Evolutionary conservation across 2,113 vertebrate genomes (phyloP).

Genomic region (Ascaphus truei): DNA sequence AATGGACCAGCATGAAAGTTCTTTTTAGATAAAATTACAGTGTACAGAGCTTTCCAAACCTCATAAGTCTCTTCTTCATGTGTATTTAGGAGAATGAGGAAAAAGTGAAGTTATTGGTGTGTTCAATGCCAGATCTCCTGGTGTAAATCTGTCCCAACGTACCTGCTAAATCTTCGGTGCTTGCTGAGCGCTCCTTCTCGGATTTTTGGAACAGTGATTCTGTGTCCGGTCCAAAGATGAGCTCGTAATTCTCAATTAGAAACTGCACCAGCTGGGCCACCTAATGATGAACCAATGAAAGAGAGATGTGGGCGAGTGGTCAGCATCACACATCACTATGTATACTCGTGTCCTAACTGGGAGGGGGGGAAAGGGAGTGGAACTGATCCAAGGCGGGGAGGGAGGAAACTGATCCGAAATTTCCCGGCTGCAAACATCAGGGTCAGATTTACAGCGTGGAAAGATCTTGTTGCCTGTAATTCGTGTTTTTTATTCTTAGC

Average conservation of each 20-base stretch:
- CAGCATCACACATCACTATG: not conserved
- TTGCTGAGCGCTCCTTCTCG: constrained; percentile 41
- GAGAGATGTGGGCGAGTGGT: not conserved
- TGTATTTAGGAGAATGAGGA: not conserved
- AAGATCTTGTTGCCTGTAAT: not conserved
- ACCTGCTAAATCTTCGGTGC: constrained; percentile 48
- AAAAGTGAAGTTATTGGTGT: not conserved
- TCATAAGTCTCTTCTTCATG: not conserved
- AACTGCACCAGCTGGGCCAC: constrained; percentile 67
- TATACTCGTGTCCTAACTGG: not conserved
- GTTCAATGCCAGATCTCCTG: not conserved
- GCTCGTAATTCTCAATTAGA: constrained; percentile 65
- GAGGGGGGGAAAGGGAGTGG: too few relatives aligned
- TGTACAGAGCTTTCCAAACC: not conserved
- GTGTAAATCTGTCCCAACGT: constrained; percentile 1
- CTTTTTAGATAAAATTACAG: not conserved
- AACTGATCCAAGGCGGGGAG: too few relatives aligned
- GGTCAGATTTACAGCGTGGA: accelerated
- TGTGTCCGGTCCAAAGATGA: constrained; percentile 67
- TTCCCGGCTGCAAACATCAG: too few relatives aligned
- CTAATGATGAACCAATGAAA: constrained; percentile 37
- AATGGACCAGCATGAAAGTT: not conserved
- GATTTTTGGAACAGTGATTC: constrained; percentile 52
- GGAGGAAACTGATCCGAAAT: too few relatives aligned
- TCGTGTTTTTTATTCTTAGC: not conserved